Base-by-base conservation (phyloP, 2,113 vertebrate species). In the Bombycilla garrulus region DNA sequence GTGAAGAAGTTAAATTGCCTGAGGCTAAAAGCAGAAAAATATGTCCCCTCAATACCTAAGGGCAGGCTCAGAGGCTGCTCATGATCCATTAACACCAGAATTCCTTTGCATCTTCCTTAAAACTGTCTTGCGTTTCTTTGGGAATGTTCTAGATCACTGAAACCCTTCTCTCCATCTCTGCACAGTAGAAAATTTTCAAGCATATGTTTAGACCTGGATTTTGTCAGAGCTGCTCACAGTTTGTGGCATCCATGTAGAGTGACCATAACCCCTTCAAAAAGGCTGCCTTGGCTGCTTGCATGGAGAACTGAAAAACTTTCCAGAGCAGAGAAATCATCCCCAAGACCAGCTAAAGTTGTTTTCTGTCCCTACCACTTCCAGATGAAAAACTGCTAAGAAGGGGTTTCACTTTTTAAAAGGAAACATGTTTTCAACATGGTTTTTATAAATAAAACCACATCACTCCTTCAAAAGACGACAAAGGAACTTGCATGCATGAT, bases 351-450 rank as follows among this genome's bases (percentile, higher is more conserved):
- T 82, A 54, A 65, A 92, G 56, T 45, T 58, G 25, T 72, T 88
- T 94, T 47, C 70, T 33, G 47, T n/a, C 76, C 78, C 86, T 80
- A 53, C 38, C 62, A 12, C 79, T 58, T 91, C 67, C 86, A 72
- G 60, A 93, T 33, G 28, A 92, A 81, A 45, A 16, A 31, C 80
- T 83, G 57, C 53, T 78, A 95, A 88, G 70, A 69, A 53, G 87
- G 92, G 56, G 40, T 96, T 96, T 96, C 96, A 96, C 95, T 97
- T 95, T 95, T 95, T 94, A 94, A 92, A 83, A 95, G 89, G 85
- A 95, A 95, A 93, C 87, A 93, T 86, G 70, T 78, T 95, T 92
- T 56, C 95, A 92, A 58, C 80, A 35, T 91, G 87, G 44, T 69
- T 96, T 81, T 92, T 69, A 73, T 94, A 94, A 96, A 95, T 50